phyloP scores from a whole-genome alignment of 2,888 invertebrate species.

The Heliconius erato region DNA sequence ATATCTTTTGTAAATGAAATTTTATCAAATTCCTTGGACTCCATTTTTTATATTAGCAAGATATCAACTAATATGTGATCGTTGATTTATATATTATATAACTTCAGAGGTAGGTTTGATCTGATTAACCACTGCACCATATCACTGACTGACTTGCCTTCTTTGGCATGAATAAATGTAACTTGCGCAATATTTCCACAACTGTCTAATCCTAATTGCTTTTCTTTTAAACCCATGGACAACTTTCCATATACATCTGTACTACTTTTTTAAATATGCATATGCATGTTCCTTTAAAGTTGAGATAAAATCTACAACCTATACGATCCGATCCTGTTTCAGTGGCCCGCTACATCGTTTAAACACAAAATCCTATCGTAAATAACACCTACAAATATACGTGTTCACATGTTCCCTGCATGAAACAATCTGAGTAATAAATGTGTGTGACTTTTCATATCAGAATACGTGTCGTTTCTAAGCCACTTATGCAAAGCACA shows the following conservation, averaged over 20 bases:
- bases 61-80: conserved; percentile 15
- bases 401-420: conserved; percentile 48
- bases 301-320: conserved; percentile 31
- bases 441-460: conserved; percentile 44
- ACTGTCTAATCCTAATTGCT: conserved; percentile 16
- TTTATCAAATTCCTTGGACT: conserved; percentile 5
- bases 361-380: conserved; percentile 26
- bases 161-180: conserved; percentile 39
- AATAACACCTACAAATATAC: conserved; percentile 37
- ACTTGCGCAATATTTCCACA: conserved; percentile 28
- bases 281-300: conserved; percentile 45
- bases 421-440: conserved; percentile 49
- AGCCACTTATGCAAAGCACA: conserved; percentile 37
- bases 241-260: conserved; percentile 27
- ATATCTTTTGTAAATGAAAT: conserved; percentile 43
- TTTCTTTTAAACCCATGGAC: conserved; percentile 15
- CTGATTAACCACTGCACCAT: conserved; percentile 39
- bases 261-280: no score
- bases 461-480: conserved; percentile 42
- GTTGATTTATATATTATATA: conserved; percentile 14
- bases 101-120: conserved; percentile 48
- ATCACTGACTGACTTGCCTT: conserved; percentile 45
- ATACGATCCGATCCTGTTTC: conserved; percentile 36
- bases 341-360: conserved; percentile 39
- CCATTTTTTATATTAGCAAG: conserved; percentile 19